Base-by-base conservation (phyloP, 2,888 invertebrate genomes). In the Oxyscelio sp. region DNA sequence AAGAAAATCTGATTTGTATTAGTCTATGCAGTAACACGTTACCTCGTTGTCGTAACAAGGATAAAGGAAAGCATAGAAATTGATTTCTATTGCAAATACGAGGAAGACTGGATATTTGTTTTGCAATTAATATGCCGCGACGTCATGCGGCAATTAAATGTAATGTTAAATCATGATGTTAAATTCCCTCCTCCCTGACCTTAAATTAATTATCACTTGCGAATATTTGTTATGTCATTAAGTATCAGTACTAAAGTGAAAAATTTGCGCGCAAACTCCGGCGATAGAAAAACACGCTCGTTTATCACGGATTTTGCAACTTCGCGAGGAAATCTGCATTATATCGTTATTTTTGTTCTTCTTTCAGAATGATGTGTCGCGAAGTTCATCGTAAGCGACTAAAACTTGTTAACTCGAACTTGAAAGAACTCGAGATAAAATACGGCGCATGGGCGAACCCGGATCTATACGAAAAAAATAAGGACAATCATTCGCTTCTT, bases 401-500 rank as follows among this genome's bases (percentile, higher is more conserved):
- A 17, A 58, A 70, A 70, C 58, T 56, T 45, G n/a, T 34, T 48
- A 24, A 54, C n/a, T 54, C 27, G n/a, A 70, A 56, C 54, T 70
- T 45, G 56, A 70, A 56, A 54, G 38, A 70, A 43, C 43, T 56
- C 40, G 19, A 56, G 68, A 70, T 70, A 70, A 70, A 56, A 22
- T 34, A 17, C 15, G 17, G 34, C 21, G 52, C 52, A 52, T 21
- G 24, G 19, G 40, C 68, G 56, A 56, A 70, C 68, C 68, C 68
- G 68, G 68, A 70, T 70, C 56, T 70, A 24, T 22, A 31, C 21
- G 56, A 61, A 43, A 65, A 66, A 66, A 65, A 34, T 34, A n/a
- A n/a, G n/a, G 34, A 65, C 48, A 65, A 31, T 65, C 65, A 11
- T 34, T 9, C 50, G 50, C 17, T 45, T 63, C 63, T 15, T 27